Conservation (phyloP, 2,113 vertebrate species). For the Platichthys stellatus region DNA sequence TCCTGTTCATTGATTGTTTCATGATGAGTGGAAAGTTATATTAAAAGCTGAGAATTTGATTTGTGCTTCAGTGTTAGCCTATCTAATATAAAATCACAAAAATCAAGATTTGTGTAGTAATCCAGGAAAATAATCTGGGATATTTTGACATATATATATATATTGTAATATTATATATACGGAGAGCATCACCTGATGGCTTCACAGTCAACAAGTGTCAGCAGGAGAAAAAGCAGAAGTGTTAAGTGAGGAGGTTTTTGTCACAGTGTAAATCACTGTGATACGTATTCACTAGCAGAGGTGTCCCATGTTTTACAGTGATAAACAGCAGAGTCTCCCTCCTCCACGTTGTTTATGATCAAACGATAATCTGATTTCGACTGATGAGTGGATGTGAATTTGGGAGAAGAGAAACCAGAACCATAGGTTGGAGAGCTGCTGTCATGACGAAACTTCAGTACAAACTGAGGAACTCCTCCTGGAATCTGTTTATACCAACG, state of each 20-base stretch:
- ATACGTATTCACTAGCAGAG: rapidly evolving
- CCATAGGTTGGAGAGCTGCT: rapidly evolving
- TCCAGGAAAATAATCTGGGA: too few relatives aligned
- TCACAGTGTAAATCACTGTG: constrained; percentile 27
- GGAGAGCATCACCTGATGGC: neutral
- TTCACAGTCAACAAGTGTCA: neutral
- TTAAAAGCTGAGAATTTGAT: too few relatives aligned
- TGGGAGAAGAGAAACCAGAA: constrained; percentile 31
- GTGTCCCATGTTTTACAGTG: neutral
- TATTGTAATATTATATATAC: too few relatives aligned
- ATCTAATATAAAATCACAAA: too few relatives aligned
- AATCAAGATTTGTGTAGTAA: too few relatives aligned
- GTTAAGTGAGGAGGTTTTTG: constrained; percentile 26
- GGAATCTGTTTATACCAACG: constrained; percentile 16
- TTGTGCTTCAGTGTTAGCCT: too few relatives aligned
- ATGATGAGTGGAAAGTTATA: too few relatives aligned
- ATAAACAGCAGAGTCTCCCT: constrained; percentile 21
- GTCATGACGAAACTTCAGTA: rapidly evolving
- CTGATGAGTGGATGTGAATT: constrained; percentile 58
- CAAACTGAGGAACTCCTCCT: constrained; percentile 5
- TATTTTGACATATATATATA: too few relatives aligned
- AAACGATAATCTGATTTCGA: constrained; percentile 59
- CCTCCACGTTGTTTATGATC: constrained; percentile 61
- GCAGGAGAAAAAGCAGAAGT: constrained; percentile 3
- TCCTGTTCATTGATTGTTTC: too few relatives aligned